These are phyloP conservation scores for Philereme vetulata DNA, from an alignment of 2,888 invertebrate species.

Conservation along the genomic window DNA sequence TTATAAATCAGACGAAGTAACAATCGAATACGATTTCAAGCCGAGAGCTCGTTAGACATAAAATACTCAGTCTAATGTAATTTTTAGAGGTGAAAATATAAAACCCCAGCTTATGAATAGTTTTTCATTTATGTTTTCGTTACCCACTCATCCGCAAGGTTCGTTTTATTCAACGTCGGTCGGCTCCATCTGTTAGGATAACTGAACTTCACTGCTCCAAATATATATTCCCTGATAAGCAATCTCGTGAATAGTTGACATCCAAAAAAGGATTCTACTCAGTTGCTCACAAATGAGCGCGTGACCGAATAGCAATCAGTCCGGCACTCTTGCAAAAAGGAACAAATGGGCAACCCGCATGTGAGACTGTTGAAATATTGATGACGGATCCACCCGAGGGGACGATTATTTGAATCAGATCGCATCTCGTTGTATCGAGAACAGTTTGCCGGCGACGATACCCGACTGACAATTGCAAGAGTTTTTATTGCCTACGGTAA, in stretches of 20 bases:
- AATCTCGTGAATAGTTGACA: slow-evolving; percentile 27
- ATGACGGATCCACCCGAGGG: slow-evolving; percentile 66
- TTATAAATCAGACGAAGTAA: too few relatives aligned
- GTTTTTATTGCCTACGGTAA: slow-evolving; percentile 54
- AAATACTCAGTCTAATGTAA: too few relatives aligned
- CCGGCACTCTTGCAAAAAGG: slow-evolving; percentile 51
- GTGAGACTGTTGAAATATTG: slow-evolving; percentile 66
- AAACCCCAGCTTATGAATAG: too few relatives aligned
- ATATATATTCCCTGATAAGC: slow-evolving; percentile 15
- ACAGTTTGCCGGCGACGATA: slow-evolving; percentile 49
- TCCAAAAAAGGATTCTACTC: slow-evolving; percentile 30
- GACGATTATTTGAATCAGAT: slow-evolving; percentile 62
- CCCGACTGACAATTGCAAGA: slow-evolving; percentile 59
- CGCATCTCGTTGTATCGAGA: slow-evolving; percentile 54
- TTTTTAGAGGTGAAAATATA: too few relatives aligned
- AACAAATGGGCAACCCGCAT: slow-evolving; percentile 58
- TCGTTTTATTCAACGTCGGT: too few relatives aligned
- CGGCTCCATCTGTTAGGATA: too few relatives aligned
- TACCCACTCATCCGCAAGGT: too few relatives aligned
- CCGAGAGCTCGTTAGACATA: too few relatives aligned
- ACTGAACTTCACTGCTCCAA: slow-evolving; percentile 2
- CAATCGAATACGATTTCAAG: too few relatives aligned
- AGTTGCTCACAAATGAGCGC: slow-evolving; percentile 50
- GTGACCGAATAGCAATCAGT: slow-evolving; percentile 57
- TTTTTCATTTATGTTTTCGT: too few relatives aligned